Evolutionary conservation across 2,113 vertebrate species (phyloP).

Genomic region (Phoenicopterus ruber): DNA sequence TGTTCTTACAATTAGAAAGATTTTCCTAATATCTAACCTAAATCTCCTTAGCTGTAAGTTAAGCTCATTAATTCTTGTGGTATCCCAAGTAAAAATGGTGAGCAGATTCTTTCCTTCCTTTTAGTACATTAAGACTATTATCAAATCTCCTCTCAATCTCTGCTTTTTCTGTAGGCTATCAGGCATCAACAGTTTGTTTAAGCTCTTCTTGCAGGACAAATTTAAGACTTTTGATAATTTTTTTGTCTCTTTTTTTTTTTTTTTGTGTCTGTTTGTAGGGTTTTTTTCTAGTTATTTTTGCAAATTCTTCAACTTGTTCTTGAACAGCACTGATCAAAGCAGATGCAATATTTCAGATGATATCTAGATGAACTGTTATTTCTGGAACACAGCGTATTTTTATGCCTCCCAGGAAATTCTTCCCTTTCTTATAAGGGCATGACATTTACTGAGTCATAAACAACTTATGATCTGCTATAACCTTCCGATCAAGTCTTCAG

Average conservation of each 20-base stretch:
- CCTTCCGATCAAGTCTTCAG: neutral
- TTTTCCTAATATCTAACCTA: slow-evolving; percentile 26
- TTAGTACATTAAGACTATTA: neutral
- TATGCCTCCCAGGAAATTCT: neutral
- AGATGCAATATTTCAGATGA: neutral
- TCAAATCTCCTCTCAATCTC: neutral
- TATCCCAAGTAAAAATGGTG: neutral
- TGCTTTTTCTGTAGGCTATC: neutral
- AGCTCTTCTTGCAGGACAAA: neutral
- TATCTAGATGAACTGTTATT: neutral
- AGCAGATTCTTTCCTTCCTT: neutral
- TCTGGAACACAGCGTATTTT: neutral
- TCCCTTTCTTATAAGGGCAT: neutral
- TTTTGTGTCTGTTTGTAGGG: too few species aligned
- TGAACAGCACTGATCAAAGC: neutral
- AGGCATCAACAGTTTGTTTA: neutral
- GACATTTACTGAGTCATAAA: slow-evolving; percentile 1
- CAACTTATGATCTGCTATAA: neutral
- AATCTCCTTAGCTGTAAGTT: slow-evolving; percentile 21
- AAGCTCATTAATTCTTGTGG: slow-evolving; percentile 5
- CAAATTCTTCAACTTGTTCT: neutral
- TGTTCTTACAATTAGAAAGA: neutral
- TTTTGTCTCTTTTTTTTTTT: neutral
- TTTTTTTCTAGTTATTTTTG: neutral
- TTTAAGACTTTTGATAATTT: neutral